Percentiles rank a stretch among this genome's conserved stretches.
phyloP scores from a whole-genome alignment of 2,113 vertebrate species.

The Bothrops jararaca region DNA sequence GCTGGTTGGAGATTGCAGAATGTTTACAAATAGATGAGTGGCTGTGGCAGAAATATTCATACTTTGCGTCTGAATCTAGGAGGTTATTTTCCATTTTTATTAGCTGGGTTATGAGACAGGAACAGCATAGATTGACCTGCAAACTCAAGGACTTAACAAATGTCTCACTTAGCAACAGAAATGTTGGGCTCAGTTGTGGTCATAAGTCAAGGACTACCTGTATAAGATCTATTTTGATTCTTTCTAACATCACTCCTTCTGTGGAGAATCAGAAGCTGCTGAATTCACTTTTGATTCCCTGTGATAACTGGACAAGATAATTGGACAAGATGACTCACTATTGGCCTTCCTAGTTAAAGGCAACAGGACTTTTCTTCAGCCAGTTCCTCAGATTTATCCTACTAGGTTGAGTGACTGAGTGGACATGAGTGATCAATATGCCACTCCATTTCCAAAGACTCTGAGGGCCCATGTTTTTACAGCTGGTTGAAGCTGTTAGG shows the following conservation, averaged over 20 bases:
- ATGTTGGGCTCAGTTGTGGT: too few species aligned
- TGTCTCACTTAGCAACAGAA: too few species aligned
- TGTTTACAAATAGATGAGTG: neutral
- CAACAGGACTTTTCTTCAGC: neutral
- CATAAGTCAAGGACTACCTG: too few species aligned
- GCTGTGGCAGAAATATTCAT: neutral
- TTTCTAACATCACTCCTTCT: neutral
- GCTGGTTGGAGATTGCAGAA: neutral
- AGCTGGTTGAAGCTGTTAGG: neutral
- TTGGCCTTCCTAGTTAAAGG: neutral
- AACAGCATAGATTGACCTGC: neutral
- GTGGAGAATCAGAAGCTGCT: neutral
- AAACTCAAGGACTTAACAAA: neutral
- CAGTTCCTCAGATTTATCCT: neutral
- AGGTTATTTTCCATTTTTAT: neutral
- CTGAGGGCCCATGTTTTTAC: neutral
- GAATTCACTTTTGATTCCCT: neutral
- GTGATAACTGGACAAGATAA: neutral
- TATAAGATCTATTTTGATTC: neutral
- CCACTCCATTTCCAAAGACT: neutral
- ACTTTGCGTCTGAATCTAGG: neutral
- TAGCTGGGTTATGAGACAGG: neutral
- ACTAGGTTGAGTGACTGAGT: neutral
- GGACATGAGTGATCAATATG: neutral
- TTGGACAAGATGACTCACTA: neutral